Conservation (phyloP, 2,888 invertebrate genomes). For the Escarpia spicata region DNA sequence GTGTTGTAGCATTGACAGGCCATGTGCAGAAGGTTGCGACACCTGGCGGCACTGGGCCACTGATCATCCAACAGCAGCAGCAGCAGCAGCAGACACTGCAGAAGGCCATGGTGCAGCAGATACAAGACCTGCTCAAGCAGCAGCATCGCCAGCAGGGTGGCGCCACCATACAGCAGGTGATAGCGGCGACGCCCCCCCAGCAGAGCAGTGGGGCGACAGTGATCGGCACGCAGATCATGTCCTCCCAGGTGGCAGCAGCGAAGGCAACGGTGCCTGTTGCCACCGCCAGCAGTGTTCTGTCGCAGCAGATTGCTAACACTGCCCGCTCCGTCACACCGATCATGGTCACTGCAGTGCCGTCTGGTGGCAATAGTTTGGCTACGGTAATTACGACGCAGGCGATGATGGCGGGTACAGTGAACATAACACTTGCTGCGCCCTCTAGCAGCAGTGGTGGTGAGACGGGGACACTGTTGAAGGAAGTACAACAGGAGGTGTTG, state of each 20-base stretch:
- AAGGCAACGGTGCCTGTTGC: slow-evolving; percentile 25
- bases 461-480: slow-evolving; percentile 27
- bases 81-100: slow-evolving; percentile 59
- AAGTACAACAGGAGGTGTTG: slow-evolving; percentile 32
- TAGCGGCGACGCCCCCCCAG: slow-evolving; percentile 38
- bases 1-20: slow-evolving; percentile 40
- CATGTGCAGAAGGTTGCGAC: slow-evolving; percentile 39
- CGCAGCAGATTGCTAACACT: neutral
- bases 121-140: slow-evolving; percentile 79
- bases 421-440: neutral
- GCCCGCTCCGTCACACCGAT: neutral
- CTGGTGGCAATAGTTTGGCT: neutral
- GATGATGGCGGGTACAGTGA: neutral
- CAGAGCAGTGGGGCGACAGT: slow-evolving; percentile 30
- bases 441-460: slow-evolving; percentile 21
- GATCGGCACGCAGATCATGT: slow-evolving; percentile 44
- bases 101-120: slow-evolving; percentile 72
- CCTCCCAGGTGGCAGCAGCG: slow-evolving; percentile 29
- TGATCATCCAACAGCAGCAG: slow-evolving; percentile 74
- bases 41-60: slow-evolving; percentile 48
- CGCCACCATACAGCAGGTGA: slow-evolving; percentile 52
- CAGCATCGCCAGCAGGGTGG: slow-evolving; percentile 57
- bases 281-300: slow-evolving; percentile 14
- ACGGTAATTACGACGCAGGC: neutral
- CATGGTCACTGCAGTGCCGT: neutral